Conservation (phyloP, 2,797 vertebrate genomes). For the Rhinichthys osculus region DNA sequence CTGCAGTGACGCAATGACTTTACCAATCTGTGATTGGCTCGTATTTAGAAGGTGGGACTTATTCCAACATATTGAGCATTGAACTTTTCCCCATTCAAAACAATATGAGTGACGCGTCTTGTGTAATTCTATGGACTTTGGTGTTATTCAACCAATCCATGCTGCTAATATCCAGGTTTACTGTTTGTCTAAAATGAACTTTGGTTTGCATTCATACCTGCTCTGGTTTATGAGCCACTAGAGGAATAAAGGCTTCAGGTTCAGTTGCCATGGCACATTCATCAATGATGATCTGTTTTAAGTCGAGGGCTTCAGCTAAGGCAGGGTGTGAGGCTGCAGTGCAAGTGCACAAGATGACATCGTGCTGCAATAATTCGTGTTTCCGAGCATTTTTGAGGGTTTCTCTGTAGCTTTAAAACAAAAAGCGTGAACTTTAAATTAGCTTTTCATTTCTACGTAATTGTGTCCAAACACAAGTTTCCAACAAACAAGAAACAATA, state of each 20-base stretch:
- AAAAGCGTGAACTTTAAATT: background rate
- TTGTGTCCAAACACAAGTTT: background rate
- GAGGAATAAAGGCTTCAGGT: slow-evolving; percentile 83
- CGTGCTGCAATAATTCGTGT: slow-evolving; percentile 67
- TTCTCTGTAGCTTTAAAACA: slow-evolving; percentile 68
- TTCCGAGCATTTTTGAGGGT: slow-evolving; percentile 55
- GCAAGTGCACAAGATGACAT: slow-evolving; percentile 83
- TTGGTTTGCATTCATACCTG: slow-evolving; percentile 70
- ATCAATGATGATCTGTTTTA: slow-evolving; percentile 80
- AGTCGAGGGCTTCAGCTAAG: slow-evolving; percentile 60
- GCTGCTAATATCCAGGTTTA: background rate
- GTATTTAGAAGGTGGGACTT: no score
- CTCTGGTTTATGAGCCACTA: slow-evolving; percentile 73
- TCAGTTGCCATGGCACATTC: slow-evolving; percentile 87
- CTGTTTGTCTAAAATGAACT: background rate
- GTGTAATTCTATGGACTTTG: no score
- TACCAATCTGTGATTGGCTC: no score
- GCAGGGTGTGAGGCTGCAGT: slow-evolving; percentile 56
- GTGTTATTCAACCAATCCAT: background rate
- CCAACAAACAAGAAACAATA: background rate
- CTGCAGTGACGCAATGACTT: no score
- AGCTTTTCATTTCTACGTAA: background rate
- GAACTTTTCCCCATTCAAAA: no score
- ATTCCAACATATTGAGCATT: no score
- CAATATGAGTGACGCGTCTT: no score